phyloP scores from a whole-genome alignment of 2,888 invertebrate species.

The Salpingus planirostris region DNA sequence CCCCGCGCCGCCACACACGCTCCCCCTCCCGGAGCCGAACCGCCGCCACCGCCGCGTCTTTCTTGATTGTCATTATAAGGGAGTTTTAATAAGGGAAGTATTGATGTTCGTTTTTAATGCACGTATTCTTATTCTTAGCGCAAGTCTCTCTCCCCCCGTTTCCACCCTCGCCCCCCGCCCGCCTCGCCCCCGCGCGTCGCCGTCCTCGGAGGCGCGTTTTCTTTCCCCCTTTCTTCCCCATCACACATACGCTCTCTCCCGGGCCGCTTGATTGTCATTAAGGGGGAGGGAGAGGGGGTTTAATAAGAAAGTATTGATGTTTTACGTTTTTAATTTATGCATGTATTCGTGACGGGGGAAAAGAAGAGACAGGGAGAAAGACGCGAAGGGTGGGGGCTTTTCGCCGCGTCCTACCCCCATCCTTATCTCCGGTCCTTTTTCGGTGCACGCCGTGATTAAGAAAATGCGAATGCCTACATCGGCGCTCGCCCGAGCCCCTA shows the following conservation, averaged over 20 bases:
- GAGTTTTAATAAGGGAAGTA: constrained; percentile 44
- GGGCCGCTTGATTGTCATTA: constrained; percentile 35
- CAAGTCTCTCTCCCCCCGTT: constrained; percentile 28
- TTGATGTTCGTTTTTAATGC: constrained; percentile 43
- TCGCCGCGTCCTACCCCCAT: no score
- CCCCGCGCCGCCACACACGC: constrained; percentile 26
- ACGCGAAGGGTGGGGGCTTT: no score
- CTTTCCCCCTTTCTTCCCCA: constrained; percentile 32
- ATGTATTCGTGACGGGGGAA: constrained; percentile 29
- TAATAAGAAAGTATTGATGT: constrained; percentile 14
- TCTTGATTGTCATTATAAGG: constrained; percentile 42
- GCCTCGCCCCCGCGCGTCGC: constrained; percentile 11
- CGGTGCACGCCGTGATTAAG: no score
- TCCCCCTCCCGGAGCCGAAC: constrained; percentile 32
- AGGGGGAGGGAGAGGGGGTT: constrained; percentile 25
- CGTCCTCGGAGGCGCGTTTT: constrained; percentile 24
- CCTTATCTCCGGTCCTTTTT: no score
- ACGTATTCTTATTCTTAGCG: constrained; percentile 41
- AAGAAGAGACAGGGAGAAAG: no score
- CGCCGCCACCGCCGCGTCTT: constrained; percentile 32
- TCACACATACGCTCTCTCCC: constrained; percentile 29
- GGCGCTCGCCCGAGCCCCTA: no score
- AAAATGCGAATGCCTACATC: no score
- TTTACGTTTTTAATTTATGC: constrained; percentile 34
- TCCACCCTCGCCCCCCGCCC: constrained; percentile 7